Evolutionary conservation across 2,888 invertebrate genomes (phyloP).

Genomic region (Polymixis lichenea): DNA sequence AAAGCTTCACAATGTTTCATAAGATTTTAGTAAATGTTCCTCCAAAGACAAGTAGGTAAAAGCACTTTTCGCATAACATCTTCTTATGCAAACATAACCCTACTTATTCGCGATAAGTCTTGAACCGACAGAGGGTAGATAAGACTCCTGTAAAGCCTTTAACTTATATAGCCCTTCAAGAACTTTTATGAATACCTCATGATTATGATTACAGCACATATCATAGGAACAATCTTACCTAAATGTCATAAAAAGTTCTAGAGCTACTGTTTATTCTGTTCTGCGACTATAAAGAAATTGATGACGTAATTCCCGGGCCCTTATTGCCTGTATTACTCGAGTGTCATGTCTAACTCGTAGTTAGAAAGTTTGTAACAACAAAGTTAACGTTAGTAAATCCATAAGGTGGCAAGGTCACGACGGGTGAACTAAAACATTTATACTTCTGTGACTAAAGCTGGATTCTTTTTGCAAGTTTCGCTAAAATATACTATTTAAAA

Average conservation of each 20-base stretch:
- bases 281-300: constrained; percentile 64
- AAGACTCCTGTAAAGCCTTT: constrained; percentile 54
- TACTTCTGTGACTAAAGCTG: constrained; percentile 52
- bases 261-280: constrained; percentile 46
- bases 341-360: constrained; percentile 70
- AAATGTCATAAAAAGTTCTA: constrained; percentile 50
- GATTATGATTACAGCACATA: constrained; percentile 58
- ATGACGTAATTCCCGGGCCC: constrained; percentile 66
- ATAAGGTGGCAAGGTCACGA: constrained; percentile 71
- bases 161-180: constrained; percentile 54
- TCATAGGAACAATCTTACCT: constrained; percentile 50
- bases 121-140: constrained; percentile 43
- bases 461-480: constrained; percentile 56
- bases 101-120: constrained; percentile 40
- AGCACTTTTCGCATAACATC: neutral
- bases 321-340: constrained; percentile 67
- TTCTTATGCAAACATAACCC: constrained; percentile 41
- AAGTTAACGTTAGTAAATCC: constrained; percentile 69
- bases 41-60: constrained; percentile 4
- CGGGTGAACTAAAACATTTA: constrained; percentile 64
- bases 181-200: constrained; percentile 60
- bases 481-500: constrained; percentile 51
- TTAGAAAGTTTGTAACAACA: constrained; percentile 70
- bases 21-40: neutral
- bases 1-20: constrained; percentile 2